phyloP scores from a whole-genome alignment of 2,113 vertebrate species.

The Myotis davidii region DNA sequence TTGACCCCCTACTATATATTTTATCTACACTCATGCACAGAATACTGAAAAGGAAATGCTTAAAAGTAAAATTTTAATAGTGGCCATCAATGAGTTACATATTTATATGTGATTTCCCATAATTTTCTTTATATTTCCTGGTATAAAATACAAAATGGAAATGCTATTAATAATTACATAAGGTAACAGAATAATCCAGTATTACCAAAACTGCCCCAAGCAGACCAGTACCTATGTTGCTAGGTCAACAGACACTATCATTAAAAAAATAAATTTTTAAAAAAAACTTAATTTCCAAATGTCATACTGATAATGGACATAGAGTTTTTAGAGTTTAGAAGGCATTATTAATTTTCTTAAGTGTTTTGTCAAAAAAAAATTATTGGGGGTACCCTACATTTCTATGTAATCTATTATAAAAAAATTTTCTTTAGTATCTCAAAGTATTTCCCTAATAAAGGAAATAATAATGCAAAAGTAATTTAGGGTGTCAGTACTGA shows the following conservation, averaged over 20 bases:
- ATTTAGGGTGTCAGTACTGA: neutral
- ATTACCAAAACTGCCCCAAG: conserved; percentile 15
- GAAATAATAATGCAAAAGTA: conserved; percentile 4
- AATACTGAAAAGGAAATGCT: conserved; percentile 14
- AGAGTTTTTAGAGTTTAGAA: neutral
- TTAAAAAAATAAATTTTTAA: neutral
- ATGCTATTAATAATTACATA: neutral
- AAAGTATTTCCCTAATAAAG: neutral
- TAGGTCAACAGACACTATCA: neutral
- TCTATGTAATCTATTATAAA: neutral
- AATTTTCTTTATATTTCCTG: conserved; percentile 28
- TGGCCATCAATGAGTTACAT: neutral
- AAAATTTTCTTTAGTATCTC: neutral
- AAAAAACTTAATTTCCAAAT: neutral
- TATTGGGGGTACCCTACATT: neutral
- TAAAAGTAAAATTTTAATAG: neutral
- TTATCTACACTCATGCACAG: neutral
- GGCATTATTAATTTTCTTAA: neutral
- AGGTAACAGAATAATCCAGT: neutral
- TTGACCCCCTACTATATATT: neutral
- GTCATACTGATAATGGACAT: neutral
- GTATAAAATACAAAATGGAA: conserved; percentile 21
- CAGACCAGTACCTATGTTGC: neutral
- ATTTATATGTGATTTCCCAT: neutral
- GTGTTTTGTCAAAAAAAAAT: conserved; percentile 40